Evolutionary conservation across 1,140 invertebrate genomes (phyloP), one percentile per base, ranked within the genome.

Genomic region (Drosophila bocki): DNA sequence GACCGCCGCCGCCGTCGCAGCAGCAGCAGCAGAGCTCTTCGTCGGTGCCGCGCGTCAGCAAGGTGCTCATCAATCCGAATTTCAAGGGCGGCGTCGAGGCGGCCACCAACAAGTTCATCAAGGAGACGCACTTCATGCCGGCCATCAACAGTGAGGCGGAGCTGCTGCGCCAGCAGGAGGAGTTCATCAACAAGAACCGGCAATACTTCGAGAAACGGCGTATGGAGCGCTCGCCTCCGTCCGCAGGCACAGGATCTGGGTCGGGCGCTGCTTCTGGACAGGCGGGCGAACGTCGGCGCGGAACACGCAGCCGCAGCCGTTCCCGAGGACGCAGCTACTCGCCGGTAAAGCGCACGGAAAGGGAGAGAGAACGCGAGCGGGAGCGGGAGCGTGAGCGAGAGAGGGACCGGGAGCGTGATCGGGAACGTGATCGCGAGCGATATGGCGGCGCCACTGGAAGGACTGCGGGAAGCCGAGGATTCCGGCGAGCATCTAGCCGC

Each of bases 71-170:
- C 42, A 93, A 93, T 82, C 92, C 92, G 11, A 93, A 93, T 61
- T 93, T 93, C 42, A 93, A 93, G 65, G 92, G 92, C 8, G 92
- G 92, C 19, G 92, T 93, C 48, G 88, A 93, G 75, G 92, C 92
- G 19, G 92, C 91, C 32, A 93, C 91, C 33, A 92, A 86, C 65
- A 93, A 93, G 78, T 88, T 93, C 54, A 92, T 93, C 35, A 91
- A 93, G 68, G 92, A 93, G 75, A 92, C 91, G 0, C 92, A 93
- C 63, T 92, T 91, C 57, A 84, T 92, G 79, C 80, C 86, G 32
- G 79, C 85, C 26, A 92, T 92, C 39, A 92, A 84, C 57, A 84
- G 82, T 33, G 92, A 93, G 26, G 91, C 84, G 8, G 92, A 93
- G 62, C 50, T 93, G 37, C 57, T 92, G 51, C 91, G 92, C 3